Evolutionary conservation across 2,888 invertebrate species (phyloP).

Genomic region (Lasioglossum marginatum): DNA sequence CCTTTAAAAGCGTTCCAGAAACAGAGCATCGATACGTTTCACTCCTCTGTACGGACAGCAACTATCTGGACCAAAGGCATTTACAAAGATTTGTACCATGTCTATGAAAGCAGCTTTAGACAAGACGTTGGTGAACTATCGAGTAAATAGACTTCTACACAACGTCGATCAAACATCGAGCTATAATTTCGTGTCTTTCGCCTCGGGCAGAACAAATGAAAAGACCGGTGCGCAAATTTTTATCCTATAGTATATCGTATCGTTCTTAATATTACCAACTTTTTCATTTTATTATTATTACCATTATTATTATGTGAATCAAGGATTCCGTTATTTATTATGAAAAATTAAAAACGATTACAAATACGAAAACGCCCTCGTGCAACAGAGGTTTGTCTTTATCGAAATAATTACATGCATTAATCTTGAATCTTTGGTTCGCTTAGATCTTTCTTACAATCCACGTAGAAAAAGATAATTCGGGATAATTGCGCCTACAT

Average conservation of each 20-base stretch:
- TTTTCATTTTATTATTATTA: not conserved
- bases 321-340: conserved; percentile 34
- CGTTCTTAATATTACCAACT: not conserved
- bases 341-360: conserved; percentile 38
- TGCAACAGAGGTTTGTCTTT: not conserved
- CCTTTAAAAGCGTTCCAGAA: conserved; percentile 75
- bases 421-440: conserved; percentile 43
- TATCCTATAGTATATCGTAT: not conserved
- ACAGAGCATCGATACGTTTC: conserved; percentile 53
- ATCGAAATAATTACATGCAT: not conserved
- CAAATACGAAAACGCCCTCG: conserved; percentile 2
- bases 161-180: not conserved
- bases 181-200: not conserved
- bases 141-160: not conserved
- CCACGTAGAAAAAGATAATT: not conserved
- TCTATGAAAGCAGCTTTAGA: conserved; percentile 45
- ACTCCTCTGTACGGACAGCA: conserved; percentile 2
- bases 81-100: conserved; percentile 25
- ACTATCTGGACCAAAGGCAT: conserved; percentile 29
- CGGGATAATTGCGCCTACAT: not conserved
- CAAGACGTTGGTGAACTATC: not conserved
- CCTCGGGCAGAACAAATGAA: not conserved
- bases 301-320: not conserved
- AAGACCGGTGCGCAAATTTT: not conserved
- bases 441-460: not conserved